These are phyloP conservation scores for Electrona antarctica DNA, from an alignment of 2,113 vertebrate genomes.

Conservation along the genomic window DNA sequence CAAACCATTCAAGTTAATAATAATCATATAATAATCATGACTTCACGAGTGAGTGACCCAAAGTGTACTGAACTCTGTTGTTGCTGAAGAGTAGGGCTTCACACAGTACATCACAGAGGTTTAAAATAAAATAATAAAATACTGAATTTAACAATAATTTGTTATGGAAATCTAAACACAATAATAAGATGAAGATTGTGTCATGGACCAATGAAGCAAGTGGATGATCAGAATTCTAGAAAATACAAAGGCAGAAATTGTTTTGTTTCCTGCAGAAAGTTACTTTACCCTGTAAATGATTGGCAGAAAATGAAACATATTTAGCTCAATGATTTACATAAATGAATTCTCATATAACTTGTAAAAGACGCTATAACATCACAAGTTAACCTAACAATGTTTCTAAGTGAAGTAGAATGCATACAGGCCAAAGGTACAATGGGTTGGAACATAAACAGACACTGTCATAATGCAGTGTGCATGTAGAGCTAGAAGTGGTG, in stretches of 20 bases:
- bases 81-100: no score
- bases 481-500: conserved; percentile 3
- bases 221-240: no score
- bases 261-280: no score
- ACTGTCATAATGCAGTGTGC: neutral
- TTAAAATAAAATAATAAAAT: no score
- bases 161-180: no score
- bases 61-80: neutral
- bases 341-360: conserved; percentile 46
- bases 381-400: conserved; percentile 5
- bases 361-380: conserved; percentile 33
- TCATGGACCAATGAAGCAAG: no score
- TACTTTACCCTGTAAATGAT: conserved; percentile 35
- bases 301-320: conserved; percentile 21
- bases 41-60: neutral
- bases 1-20: neutral
- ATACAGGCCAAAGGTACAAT: conserved; percentile 41
- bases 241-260: no score
- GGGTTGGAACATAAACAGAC: neutral
- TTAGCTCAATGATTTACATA: conserved; percentile 62
- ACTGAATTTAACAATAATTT: no score
- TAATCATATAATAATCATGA: neutral
- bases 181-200: no score
- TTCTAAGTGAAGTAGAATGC: conserved; percentile 37
- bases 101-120: no score